phyloP scores from a whole-genome alignment of 2,888 invertebrate species.

The Leucozona laternaria region DNA sequence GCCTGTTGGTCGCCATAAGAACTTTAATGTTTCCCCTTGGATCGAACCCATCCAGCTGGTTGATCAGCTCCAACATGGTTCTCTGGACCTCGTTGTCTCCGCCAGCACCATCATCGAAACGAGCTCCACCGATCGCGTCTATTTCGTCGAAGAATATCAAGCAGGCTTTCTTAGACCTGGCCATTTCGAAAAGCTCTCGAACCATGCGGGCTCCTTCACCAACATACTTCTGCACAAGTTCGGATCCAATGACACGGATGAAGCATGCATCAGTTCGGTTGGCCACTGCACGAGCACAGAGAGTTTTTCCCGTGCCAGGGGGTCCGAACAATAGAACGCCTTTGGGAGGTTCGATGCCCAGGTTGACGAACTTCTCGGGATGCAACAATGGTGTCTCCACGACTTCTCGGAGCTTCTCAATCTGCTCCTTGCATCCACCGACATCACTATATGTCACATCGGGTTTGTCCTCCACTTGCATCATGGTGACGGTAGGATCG shows the following conservation, averaged over 20 bases:
- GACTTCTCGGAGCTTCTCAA: slow-evolving; percentile 98
- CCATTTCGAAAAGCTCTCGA: slow-evolving; percentile 99
- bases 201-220: slow-evolving; percentile 99
- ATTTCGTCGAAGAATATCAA: slow-evolving; percentile 99
- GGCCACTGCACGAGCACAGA: slow-evolving; percentile 99
- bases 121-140: slow-evolving; percentile 98
- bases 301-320: slow-evolving; percentile 99
- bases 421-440: slow-evolving; percentile 99
- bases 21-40: slow-evolving; percentile 99
- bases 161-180: slow-evolving; percentile 99
- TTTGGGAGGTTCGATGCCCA: slow-evolving; percentile 99
- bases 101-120: slow-evolving; percentile 99
- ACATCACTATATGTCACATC: slow-evolving; percentile 99
- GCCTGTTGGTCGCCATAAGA: slow-evolving; percentile 99
- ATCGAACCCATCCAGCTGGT: slow-evolving; percentile 99
- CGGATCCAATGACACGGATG: slow-evolving; percentile 98
- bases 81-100: slow-evolving; percentile 99
- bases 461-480: slow-evolving; percentile 99
- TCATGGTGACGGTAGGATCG: slow-evolving; percentile 99
- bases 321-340: slow-evolving; percentile 99
- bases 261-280: slow-evolving; percentile 99
- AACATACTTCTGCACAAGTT: slow-evolving; percentile 95
- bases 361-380: slow-evolving; percentile 99
- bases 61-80: slow-evolving; percentile 99
- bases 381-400: slow-evolving; percentile 97